These are phyloP conservation scores for Rhinichthys osculus DNA, from an alignment of 2,797 vertebrate genomes.

Conservation along the genomic window DNA sequence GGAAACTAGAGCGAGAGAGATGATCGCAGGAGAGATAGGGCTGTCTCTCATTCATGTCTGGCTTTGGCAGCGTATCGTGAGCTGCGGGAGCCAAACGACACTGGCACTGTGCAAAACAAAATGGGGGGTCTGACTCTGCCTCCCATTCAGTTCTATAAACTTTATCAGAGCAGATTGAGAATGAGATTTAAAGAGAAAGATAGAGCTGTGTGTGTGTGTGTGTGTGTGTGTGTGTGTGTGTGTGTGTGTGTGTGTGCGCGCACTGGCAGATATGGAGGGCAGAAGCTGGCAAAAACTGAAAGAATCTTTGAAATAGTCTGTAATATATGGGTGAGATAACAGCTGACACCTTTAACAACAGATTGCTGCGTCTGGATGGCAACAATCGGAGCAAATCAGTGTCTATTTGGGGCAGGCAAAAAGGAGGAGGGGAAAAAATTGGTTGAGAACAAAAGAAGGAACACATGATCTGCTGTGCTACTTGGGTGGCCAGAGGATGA, in stretches of 20 bases:
- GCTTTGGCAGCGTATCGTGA: conserved; percentile 52
- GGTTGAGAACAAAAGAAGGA: conserved; percentile 77
- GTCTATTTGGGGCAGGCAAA: conserved; percentile 54
- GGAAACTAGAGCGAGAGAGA: conserved; percentile 5
- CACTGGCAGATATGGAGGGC: conserved; percentile 17
- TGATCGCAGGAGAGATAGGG: conserved; percentile 53
- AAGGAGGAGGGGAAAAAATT: conserved; percentile 60
- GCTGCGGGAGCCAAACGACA: conserved; percentile 49
- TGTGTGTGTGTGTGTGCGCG: conserved; percentile 28
- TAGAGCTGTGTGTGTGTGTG: conserved; percentile 24
- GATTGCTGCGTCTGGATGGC: conserved; percentile 64
- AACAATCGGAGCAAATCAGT: conserved; percentile 56
- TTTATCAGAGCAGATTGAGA: conserved; percentile 56
- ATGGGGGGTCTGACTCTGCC: conserved; percentile 52
- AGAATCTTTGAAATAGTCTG: conserved; percentile 59
- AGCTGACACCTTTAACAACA: conserved; percentile 64
- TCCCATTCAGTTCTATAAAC: conserved; percentile 40
- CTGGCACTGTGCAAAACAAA: conserved; percentile 47
- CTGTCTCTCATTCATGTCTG: conserved; percentile 58
- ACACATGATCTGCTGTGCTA: conserved; percentile 75
- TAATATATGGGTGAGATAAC: conserved; percentile 62
- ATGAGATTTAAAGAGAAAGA: conserved; percentile 38
- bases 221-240: conserved; percentile 28
- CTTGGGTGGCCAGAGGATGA: conserved; percentile 83
- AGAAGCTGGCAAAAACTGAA: conserved; percentile 59